These are phyloP conservation scores for Tragulus kanchil DNA, from an alignment of 2,113 vertebrate species.

Conservation along the genomic window DNA sequence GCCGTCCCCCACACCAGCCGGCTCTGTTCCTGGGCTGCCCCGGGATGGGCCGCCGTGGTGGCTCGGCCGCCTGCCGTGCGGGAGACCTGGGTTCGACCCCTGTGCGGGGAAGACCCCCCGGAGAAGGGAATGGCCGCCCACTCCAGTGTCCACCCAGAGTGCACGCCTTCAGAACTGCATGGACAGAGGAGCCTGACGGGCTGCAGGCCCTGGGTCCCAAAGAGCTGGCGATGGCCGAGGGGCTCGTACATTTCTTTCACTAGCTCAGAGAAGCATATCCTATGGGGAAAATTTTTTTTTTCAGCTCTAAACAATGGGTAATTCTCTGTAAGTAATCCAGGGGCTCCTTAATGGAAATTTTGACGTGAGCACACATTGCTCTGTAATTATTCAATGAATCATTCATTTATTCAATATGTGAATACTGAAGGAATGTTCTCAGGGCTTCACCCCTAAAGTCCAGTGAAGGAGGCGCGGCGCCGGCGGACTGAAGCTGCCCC, in stretches of 20 bases:
- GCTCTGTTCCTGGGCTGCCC: background rate
- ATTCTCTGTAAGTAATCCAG: background rate
- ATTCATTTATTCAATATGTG: background rate
- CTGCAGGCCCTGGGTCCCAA: background rate
- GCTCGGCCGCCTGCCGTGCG: background rate
- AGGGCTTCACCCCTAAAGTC: background rate
- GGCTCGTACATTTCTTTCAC: background rate
- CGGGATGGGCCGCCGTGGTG: background rate
- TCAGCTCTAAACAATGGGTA: background rate
- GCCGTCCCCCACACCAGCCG: too few species aligned
- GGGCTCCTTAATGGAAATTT: rapidly evolving
- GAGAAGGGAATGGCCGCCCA: background rate
- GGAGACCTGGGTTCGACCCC: background rate
- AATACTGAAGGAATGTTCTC: background rate
- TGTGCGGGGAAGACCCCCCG: background rate
- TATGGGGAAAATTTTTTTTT: background rate
- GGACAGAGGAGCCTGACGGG: background rate
- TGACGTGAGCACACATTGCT: background rate
- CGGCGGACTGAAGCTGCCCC: background rate
- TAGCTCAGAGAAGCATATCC: background rate
- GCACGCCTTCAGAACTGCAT: background rate
- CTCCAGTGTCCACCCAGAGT: background rate
- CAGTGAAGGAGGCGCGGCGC: too few species aligned
- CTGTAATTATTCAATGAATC: background rate
- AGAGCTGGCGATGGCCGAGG: background rate